Percentiles rank a stretch among this genome's conserved stretches.
Conservation (phyloP, 2,888 invertebrate genomes). For the Mythimna ferrago region DNA sequence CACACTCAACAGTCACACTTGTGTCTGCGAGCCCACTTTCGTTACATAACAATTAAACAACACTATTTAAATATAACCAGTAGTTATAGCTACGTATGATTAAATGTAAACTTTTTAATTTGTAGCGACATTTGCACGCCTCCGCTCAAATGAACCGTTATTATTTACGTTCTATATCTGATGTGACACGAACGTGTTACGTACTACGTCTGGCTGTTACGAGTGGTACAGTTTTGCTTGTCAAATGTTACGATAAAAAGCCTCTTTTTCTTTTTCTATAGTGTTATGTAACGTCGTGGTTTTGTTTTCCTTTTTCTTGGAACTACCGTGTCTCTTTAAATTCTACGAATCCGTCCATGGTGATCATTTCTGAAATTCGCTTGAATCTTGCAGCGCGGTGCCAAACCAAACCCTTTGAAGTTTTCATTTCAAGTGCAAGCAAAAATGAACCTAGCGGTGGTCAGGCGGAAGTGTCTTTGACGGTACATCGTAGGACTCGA, state of each 20-base stretch:
- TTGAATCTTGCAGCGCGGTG: too few species aligned
- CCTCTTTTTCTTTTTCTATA: background rate
- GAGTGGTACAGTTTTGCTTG: slow-evolving; percentile 36
- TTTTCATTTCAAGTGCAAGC: too few species aligned
- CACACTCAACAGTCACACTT: too few species aligned
- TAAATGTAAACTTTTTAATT: slow-evolving; percentile 58
- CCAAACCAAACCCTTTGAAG: too few species aligned
- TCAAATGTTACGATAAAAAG: slow-evolving; percentile 14
- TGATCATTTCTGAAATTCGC: too few species aligned
- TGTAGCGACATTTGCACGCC: slow-evolving; percentile 46
- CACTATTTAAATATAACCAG: slow-evolving; percentile 8
- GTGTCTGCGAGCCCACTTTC: background rate
- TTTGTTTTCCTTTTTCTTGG: too few species aligned
- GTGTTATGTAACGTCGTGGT: too few species aligned
- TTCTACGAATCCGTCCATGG: too few species aligned
- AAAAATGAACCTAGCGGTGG: too few species aligned
- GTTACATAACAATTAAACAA: slow-evolving; percentile 9
- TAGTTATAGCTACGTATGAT: slow-evolving; percentile 18
- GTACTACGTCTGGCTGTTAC: slow-evolving; percentile 18
- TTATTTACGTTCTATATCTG: slow-evolving; percentile 61
- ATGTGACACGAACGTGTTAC: slow-evolving; percentile 59
- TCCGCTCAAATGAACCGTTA: slow-evolving; percentile 44
- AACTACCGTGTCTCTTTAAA: too few species aligned
- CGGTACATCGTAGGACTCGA: too few species aligned
- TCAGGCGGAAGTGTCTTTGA: too few species aligned